Base-by-base conservation (phyloP, 2,113 vertebrate species). In the Microcebus murinus region DNA sequence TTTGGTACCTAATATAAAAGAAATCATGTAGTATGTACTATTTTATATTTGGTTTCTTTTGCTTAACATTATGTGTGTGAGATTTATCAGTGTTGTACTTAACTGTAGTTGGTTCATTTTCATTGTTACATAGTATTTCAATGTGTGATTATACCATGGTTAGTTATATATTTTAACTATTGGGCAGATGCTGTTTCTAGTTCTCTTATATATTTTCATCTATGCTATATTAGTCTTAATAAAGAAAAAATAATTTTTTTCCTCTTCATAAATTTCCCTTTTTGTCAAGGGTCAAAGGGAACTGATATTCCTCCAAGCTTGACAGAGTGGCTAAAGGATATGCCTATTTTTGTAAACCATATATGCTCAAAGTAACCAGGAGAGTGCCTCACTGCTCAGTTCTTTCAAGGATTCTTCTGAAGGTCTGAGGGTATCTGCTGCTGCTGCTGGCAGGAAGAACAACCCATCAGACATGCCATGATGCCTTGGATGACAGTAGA, bases 171-270 rank as follows among this genome's bases (percentile, higher is more conserved):
- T 81, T 90, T 79, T 86, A 86, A 63, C 12, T 57, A 92, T 2
- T n/a, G 23, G 50, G n/a, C 42, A 77, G 57, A 17, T 91, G 63
- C 29, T 85, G 10, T 91, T 79, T 73, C 63, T 18, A 73, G 3
- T 63, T 93, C 63, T 87, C 48, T 63, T 67, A 18, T 34, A 48
- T 87, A 90, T 86, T 94, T 95, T 90, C 70, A 94, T 77, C 50
- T 34, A 65, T 70, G 20, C 3, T 82, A 34, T 87, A 59, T 36
- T 55, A 65, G 8, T 42, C 31, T 70, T 87, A 18, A 76, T 39
- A 42, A 61, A 36, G 14, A 68, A 91, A 82, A 59, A 27, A n/a
- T 14, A 8, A 11, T 17, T 23, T 59, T 70, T 68, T 36, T 6
- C 23, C 17, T 31, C 36, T 65, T 90, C 27, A 23, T 23, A 90